A percentile compares a stretch with the other conserved stretches of the same genome.
Conservation (phyloP, 2,113 vertebrate species). For the Triplophysa dalaica region DNA sequence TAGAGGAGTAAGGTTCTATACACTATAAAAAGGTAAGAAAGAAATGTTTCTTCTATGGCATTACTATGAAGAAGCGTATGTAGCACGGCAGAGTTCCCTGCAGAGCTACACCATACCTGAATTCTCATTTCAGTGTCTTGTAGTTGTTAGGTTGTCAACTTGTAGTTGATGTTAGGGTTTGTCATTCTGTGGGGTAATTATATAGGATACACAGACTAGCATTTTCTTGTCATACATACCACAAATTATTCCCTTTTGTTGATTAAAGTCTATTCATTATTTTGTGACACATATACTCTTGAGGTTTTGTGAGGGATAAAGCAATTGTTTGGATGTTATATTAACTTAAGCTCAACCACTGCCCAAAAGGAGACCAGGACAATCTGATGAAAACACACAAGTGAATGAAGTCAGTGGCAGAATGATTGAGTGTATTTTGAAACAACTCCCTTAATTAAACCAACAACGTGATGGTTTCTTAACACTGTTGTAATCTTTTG, state of each 20-base stretch:
- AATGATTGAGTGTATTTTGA: constrained; percentile 10
- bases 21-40: too few relatives aligned
- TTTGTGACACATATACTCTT: not conserved
- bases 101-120: too few relatives aligned
- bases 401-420: not conserved
- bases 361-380: not conserved
- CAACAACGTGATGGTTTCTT: not conserved
- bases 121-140: not conserved
- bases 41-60: too few relatives aligned
- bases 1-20: too few relatives aligned
- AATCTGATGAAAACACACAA: not conserved
- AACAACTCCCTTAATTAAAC: constrained; percentile 10
- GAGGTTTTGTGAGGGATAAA: too few relatives aligned
- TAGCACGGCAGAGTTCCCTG: too few relatives aligned
- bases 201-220: constrained; percentile 38
- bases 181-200: constrained; percentile 67
- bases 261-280: constrained; percentile 2
- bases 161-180: constrained; percentile 63
- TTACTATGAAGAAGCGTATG: too few relatives aligned
- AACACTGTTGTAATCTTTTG: constrained; percentile 29
- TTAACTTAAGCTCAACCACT: not conserved
- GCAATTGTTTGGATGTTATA: not conserved
- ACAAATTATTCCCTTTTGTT: not conserved
- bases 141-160: too few relatives aligned
- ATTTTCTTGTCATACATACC: constrained; percentile 38